Evolutionary conservation across 1,140 invertebrate genomes (phyloP).

Genomic region (Pseudoatta argentina): DNA sequence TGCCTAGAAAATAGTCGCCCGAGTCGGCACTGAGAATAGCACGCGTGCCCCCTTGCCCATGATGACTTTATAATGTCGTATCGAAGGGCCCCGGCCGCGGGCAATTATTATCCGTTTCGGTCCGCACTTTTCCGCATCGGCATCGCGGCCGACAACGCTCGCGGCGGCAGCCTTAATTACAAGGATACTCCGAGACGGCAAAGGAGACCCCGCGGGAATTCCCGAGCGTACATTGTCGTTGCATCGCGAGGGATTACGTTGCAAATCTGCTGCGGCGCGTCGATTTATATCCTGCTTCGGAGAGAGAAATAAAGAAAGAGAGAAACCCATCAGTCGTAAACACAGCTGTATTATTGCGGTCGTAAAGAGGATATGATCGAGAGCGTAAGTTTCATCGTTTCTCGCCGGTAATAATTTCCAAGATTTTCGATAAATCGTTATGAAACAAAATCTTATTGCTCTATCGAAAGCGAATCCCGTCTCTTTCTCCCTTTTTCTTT

Average conservation of each 20-base stretch:
- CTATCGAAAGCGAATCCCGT: conserved; percentile 11
- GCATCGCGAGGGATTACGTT: conserved; percentile 52
- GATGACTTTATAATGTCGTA: conserved; percentile 66
- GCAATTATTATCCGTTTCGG: conserved; percentile 63
- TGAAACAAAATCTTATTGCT: conserved; percentile 66
- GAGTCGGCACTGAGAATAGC: conserved; percentile 47
- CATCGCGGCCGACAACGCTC: conserved; percentile 40
- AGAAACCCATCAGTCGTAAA: conserved; percentile 42
- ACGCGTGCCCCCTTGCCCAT: conserved; percentile 44
- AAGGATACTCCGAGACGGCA: conserved; percentile 41
- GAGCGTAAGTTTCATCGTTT: conserved; percentile 46
- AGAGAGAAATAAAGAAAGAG: conserved; percentile 20
- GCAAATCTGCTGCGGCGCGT: conserved; percentile 50
- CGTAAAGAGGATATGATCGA: conserved; percentile 60
- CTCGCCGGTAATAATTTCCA: conserved; percentile 48
- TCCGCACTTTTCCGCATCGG: conserved; percentile 61
- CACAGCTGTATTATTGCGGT: conserved; percentile 41
- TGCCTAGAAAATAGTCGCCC: conserved; percentile 35
- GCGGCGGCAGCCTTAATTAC: conserved; percentile 58
- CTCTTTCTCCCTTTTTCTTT: background rate
- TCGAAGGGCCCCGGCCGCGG: conserved; percentile 24
- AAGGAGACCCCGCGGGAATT: conserved; percentile 5
- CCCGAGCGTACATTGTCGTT: conserved; percentile 49
- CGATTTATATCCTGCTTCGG: background rate
- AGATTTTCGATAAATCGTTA: conserved; percentile 60